Evolutionary conservation across 2,113 vertebrate species (phyloP).

Genomic region (Plecotus auritus): DNA sequence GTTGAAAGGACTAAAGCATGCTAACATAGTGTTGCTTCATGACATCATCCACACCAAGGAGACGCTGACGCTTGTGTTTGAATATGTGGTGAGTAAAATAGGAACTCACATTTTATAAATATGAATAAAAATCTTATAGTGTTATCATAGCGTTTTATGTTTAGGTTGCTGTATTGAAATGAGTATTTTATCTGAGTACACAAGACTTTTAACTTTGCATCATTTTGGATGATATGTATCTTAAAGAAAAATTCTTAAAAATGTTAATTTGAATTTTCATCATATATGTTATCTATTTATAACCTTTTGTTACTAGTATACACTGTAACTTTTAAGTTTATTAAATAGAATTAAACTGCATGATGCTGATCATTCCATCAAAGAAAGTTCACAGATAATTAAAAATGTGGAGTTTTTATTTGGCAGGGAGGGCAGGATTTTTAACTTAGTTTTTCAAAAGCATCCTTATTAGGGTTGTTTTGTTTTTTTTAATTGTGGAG

Average conservation of each 20-base stretch:
- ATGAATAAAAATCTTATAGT: background rate
- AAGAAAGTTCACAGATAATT: slow-evolving; percentile 7
- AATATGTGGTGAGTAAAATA: slow-evolving; percentile 94
- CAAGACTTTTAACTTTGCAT: background rate
- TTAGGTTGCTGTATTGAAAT: background rate
- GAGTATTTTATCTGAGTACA: background rate
- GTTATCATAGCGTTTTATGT: background rate
- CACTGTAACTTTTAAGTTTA: background rate
- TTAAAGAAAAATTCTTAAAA: slow-evolving; percentile 12
- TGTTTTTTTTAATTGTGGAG: background rate
- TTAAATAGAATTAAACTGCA: background rate
- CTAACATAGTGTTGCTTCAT: slow-evolving; percentile 98
- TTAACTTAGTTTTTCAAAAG: background rate
- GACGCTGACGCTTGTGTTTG: slow-evolving; percentile 96
- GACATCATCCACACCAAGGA: slow-evolving; percentile 99
- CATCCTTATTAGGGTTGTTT: slow-evolving; percentile 26
- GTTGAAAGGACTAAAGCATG: slow-evolving; percentile 95
- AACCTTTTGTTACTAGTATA: background rate
- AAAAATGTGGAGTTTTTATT: background rate
- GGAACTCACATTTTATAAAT: background rate
- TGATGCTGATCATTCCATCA: background rate
- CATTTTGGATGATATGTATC: background rate
- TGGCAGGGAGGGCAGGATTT: background rate
- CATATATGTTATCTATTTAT: background rate
- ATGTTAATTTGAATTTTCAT: background rate